A percentile compares a stretch with the other conserved stretches of the same genome.
Evolutionary conservation across 2,888 invertebrate genomes (phyloP).

Genomic region (Cosmia trapezina): DNA sequence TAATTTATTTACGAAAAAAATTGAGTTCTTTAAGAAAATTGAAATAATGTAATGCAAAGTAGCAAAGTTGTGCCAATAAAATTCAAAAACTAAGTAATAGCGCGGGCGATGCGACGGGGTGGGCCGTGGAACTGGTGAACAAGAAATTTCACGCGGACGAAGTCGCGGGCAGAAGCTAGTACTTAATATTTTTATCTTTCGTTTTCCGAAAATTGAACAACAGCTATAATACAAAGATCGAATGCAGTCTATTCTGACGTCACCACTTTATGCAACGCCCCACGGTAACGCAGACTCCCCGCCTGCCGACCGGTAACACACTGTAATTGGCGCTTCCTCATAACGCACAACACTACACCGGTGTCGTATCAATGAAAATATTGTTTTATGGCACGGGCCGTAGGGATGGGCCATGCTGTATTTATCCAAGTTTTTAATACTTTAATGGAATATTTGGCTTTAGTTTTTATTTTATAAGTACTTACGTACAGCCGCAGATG

Average conservation of each 20-base stretch:
- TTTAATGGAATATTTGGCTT: neutral
- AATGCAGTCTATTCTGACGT: constrained; percentile 39
- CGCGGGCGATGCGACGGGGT: too few relatives aligned
- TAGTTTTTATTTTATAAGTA: neutral
- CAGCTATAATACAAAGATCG: neutral
- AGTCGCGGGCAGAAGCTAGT: too few relatives aligned
- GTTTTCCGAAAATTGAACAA: neutral
- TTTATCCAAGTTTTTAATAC: neutral
- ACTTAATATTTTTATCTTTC: neutral
- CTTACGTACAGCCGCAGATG: neutral
- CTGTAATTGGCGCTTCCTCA: constrained; percentile 63
- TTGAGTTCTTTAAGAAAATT: too few relatives aligned
- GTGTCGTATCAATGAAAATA: constrained; percentile 58
- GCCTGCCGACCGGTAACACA: constrained; percentile 30
- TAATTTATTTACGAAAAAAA: too few relatives aligned
- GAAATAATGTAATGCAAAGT: too few relatives aligned
- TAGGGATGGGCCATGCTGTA: constrained; percentile 15
- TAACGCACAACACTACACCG: constrained; percentile 63
- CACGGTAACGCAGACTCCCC: constrained; percentile 29
- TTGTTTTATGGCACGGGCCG: constrained; percentile 39
- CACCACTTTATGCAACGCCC: constrained; percentile 40
- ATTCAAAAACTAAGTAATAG: too few relatives aligned
- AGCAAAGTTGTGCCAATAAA: too few relatives aligned
- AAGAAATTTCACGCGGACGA: too few relatives aligned
- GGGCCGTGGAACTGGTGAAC: too few relatives aligned